phyloP scores from a whole-genome alignment of 2,888 invertebrate genomes.

The Caradrina kadenii region DNA sequence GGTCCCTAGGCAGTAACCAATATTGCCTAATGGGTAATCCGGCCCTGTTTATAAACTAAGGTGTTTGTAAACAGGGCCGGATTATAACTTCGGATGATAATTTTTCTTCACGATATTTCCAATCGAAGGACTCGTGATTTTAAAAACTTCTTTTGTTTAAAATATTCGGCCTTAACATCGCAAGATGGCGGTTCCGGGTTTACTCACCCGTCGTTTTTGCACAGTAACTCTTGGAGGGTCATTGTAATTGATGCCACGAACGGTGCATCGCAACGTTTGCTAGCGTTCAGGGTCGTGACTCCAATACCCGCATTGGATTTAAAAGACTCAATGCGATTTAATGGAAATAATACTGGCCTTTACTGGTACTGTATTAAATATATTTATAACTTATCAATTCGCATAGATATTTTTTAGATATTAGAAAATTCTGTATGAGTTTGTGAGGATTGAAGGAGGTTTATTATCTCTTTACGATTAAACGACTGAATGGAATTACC shows the following conservation, averaged over 20 bases:
- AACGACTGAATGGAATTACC: too few species aligned
- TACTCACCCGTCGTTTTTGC: conserved; percentile 38
- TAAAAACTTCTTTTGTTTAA: conserved; percentile 19
- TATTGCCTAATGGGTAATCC: too few species aligned
- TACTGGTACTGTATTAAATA: not conserved
- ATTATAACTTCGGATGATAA: too few species aligned
- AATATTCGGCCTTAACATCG: conserved; percentile 12
- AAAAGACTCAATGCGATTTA: not conserved
- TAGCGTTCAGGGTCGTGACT: conserved; percentile 34
- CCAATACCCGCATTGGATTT: conserved; percentile 20
- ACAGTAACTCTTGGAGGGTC: conserved; percentile 20
- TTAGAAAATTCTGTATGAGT: not conserved
- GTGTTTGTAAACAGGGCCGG: too few species aligned
- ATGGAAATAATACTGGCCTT: conserved; percentile 16
- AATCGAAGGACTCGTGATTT: too few species aligned
- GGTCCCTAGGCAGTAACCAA: too few species aligned
- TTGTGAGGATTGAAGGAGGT: too few species aligned
- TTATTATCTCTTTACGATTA: too few species aligned
- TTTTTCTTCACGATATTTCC: too few species aligned
- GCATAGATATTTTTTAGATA: not conserved
- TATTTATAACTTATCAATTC: too few species aligned
- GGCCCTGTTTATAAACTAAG: too few species aligned
- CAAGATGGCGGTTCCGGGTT: conserved; percentile 42
- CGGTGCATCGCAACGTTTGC: conserved; percentile 32
- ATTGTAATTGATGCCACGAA: conserved; percentile 48